phyloP scores from a whole-genome alignment of 2,797 vertebrate species.

The Potorous gilbertii region DNA sequence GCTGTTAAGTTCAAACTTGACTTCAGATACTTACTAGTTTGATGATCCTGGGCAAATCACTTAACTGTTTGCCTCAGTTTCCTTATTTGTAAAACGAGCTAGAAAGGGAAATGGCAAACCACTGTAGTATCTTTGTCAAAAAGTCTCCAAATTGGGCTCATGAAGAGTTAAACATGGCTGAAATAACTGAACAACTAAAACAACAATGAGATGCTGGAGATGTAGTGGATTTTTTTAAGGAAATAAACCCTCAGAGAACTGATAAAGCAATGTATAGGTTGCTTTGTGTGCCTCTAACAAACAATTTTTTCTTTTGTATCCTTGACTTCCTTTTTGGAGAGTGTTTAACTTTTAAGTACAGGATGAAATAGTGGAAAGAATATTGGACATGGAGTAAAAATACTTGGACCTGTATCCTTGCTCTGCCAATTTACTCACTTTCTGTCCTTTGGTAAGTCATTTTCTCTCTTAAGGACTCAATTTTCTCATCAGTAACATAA shows the following conservation, averaged over 20 bases:
- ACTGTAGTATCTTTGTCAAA: background rate
- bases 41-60: background rate
- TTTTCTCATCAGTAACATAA: background rate
- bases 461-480: background rate
- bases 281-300: background rate
- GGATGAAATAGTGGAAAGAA: background rate
- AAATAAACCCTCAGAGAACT: background rate
- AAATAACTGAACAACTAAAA: background rate
- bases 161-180: background rate
- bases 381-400: background rate
- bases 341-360: background rate
- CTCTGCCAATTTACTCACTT: background rate
- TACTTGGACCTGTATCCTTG: background rate
- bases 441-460: background rate
- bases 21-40: background rate
- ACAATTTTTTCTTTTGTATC: background rate
- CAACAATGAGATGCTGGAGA: background rate
- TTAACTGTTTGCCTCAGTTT: background rate
- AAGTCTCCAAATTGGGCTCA: background rate
- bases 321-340: background rate
- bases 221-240: background rate
- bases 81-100: background rate
- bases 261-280: background rate
- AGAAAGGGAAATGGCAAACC: background rate
- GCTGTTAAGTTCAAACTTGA: background rate